Conservation (phyloP, 2,797 vertebrate genomes). For the Cynodonichthys magdalenae region DNA sequence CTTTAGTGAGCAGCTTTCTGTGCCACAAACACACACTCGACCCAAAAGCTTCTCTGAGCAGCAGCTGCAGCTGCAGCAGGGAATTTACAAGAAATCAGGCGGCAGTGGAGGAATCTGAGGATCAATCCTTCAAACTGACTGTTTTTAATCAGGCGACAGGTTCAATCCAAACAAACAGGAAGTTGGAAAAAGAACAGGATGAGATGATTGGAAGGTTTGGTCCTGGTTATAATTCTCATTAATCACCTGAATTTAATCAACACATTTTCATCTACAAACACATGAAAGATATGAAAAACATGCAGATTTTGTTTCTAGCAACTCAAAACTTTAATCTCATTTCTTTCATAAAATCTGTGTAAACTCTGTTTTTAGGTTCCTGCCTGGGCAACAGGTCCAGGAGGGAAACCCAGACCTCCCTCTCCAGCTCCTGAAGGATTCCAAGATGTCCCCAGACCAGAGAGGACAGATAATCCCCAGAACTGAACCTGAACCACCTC, state of each 20-base stretch:
- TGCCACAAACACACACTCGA: slow-evolving; percentile 78
- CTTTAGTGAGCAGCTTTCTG: slow-evolving; percentile 63
- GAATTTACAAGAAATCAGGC: slow-evolving; percentile 1
- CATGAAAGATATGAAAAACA: not conserved
- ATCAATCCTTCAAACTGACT: slow-evolving; percentile 21
- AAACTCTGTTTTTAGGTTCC: not conserved
- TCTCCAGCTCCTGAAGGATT: too few species aligned
- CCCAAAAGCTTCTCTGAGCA: slow-evolving; percentile 88
- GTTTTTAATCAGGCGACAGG: slow-evolving; percentile 31
- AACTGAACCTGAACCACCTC: too few species aligned
- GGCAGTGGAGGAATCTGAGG: slow-evolving; percentile 32
- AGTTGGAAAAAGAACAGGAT: slow-evolving; percentile 14
- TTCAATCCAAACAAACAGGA: slow-evolving; percentile 19
- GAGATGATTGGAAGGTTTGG: not conserved
- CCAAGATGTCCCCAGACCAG: too few species aligned
- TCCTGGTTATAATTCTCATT: not conserved
- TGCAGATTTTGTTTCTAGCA: not conserved
- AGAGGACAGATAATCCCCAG: too few species aligned
- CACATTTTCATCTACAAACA: not conserved
- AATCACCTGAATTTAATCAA: too few species aligned
- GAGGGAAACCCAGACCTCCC: too few species aligned
- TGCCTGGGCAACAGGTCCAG: too few species aligned
- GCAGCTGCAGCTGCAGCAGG: slow-evolving; percentile 17
- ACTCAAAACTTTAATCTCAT: not conserved
- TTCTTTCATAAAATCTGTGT: not conserved